phyloP scores from a whole-genome alignment of 64 coral and sea anemone species.

The Pocillopora verrucosa region DNA sequence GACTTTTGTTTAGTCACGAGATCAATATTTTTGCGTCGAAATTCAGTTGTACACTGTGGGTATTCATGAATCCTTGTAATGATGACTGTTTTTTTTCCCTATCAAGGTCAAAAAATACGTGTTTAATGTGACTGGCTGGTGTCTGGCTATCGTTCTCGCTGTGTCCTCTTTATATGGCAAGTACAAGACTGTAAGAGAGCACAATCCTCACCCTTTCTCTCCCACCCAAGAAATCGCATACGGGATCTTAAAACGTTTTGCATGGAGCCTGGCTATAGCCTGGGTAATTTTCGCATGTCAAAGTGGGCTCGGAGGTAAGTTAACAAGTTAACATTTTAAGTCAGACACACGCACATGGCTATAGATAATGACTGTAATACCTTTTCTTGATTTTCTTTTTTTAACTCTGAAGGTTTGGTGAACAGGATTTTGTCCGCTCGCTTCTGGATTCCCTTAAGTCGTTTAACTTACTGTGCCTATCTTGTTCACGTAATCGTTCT shows the following conservation, averaged over 20 bases:
- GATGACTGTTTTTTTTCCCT: background rate
- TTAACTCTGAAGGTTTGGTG: constrained; percentile 36
- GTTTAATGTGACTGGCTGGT: background rate
- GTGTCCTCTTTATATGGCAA: background rate
- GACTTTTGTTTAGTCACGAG: too few relatives aligned
- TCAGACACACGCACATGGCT: background rate
- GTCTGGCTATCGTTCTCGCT: background rate
- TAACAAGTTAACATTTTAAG: background rate
- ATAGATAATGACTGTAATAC: background rate
- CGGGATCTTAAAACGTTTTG: constrained; percentile 55
- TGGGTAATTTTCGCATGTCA: constrained; percentile 77
- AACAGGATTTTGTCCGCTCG: constrained; percentile 57
- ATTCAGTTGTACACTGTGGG: background rate
- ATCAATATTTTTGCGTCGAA: too few relatives aligned
- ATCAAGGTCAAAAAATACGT: background rate
- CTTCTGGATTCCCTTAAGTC: constrained; percentile 68
- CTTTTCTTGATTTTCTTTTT: background rate
- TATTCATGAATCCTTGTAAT: background rate
- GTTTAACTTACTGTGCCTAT: constrained; percentile 47
- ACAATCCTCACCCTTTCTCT: background rate
- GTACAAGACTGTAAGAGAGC: background rate
- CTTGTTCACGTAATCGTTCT: constrained; percentile 43
- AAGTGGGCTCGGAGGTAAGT: constrained; percentile 50
- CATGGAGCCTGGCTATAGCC: constrained; percentile 54
- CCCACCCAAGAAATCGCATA: constrained; percentile 32